Conservation (phyloP, 2,888 invertebrate genomes). For the Gymnocheta viridis region DNA sequence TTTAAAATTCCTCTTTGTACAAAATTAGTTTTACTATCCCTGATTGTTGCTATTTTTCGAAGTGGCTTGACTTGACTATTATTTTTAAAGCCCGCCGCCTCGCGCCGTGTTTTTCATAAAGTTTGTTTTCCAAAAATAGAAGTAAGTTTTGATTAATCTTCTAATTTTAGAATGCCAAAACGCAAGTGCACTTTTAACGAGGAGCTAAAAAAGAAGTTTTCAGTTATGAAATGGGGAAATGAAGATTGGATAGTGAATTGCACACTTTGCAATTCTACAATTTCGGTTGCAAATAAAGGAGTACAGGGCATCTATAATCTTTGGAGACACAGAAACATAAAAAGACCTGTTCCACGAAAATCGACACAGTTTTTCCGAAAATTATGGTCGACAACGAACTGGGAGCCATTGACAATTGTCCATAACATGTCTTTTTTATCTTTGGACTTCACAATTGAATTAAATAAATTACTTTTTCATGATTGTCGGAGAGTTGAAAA, state of each 20-base stretch:
- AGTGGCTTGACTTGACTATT: neutral
- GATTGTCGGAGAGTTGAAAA: no score
- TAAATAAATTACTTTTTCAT: no score
- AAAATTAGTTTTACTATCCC: conserved; percentile 12
- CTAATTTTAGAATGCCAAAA: conserved; percentile 26
- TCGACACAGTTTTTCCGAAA: conserved; percentile 13
- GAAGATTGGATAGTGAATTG: no score
- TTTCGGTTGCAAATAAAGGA: conserved; percentile 48
- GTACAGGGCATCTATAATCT: conserved; percentile 30
- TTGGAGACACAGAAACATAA: conserved; percentile 34
- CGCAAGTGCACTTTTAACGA: conserved; percentile 33
- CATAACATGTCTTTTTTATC: conserved; percentile 36
- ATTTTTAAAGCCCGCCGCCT: neutral
- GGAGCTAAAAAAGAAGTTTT: conserved; percentile 24
- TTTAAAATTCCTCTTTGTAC: conserved; percentile 14
- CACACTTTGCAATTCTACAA: conserved; percentile 44
- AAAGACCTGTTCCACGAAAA: conserved; percentile 22
- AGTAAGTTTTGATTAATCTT: conserved; percentile 26
- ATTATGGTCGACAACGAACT: conserved; percentile 28
- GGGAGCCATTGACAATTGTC: conserved; percentile 22
- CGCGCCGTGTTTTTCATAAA: conserved; percentile 14
- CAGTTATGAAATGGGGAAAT: no score
- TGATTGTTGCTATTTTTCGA: conserved; percentile 9
- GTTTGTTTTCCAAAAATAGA: conserved; percentile 10
- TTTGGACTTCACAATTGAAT: neutral